Base-by-base conservation (phyloP, 1,140 invertebrate species). In the Ganaspis sp. region DNA sequence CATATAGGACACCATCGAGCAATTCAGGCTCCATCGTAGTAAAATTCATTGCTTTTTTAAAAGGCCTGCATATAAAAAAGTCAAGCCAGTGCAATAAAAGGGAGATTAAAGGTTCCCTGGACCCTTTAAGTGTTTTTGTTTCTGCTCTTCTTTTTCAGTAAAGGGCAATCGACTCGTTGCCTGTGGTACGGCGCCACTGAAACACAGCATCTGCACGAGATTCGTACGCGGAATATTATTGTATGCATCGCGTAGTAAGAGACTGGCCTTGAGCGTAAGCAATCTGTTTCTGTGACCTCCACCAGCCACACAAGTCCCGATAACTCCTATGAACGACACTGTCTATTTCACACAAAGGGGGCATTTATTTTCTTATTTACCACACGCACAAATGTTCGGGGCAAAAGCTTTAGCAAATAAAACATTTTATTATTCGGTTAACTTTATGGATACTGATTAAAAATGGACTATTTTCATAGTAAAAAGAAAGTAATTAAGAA, bases 281-380 rank as follows among this genome's bases (percentile, higher is more conserved):
- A 87, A 88, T 88, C 84, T 89, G 87, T 89, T 89, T 89, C 87
- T 81, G 81, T 85, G 87, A 89, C 88, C 88, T 82, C 81, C 78
- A 75, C 75, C 23, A 64, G 77, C 76, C 75, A 76, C 75, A 58
- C 79, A 79, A 54, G 38, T 45, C 40, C 17, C 15, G 2, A 79
- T 80, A 75, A 74, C 69, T 76, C 74, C 76, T 80, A 40, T 70
- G 81, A 49, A 77, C 78, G 58, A 74, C 80, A 76, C 78, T 78
- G 77, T 72, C 17, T 4, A 34, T 49, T 49, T 19, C 2, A 15
- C 45, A 15, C 11, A 49, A n/a, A n/a, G n/a, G n/a, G n/a, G n/a
- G n/a, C n/a, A n/a, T n/a, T n/a, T n/a, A n/a, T n/a, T n/a, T n/a
- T n/a, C n/a, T n/a, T n/a, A n/a, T n/a, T n/a, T n/a, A n/a, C n/a